Conservation (phyloP, 2,797 vertebrate genomes). For the Microctenopoma lineatum region DNA sequence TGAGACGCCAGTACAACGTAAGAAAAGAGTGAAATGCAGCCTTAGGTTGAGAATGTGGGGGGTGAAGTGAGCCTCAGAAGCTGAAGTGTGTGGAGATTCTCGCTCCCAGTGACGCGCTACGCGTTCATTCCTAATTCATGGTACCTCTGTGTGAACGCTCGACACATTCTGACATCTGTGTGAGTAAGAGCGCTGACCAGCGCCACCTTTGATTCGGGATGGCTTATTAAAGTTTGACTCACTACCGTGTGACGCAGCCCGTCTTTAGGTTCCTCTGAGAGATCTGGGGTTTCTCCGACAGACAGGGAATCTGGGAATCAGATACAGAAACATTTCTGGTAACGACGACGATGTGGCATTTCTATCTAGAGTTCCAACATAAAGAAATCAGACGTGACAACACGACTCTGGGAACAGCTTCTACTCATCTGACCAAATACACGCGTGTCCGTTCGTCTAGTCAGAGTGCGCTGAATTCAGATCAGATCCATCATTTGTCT, state of each 20-base stretch:
- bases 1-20: constrained; percentile 41
- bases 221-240: constrained; percentile 79
- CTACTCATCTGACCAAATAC: too few relatives aligned
- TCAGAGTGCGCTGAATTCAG: too few relatives aligned
- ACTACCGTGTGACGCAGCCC: constrained; percentile 63
- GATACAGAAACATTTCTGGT: too few relatives aligned
- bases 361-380: too few relatives aligned
- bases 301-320: too few relatives aligned
- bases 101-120: constrained; percentile 76
- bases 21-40: constrained; percentile 59
- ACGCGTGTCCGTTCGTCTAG: too few relatives aligned
- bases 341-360: too few relatives aligned
- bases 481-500: too few relatives aligned
- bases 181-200: constrained; percentile 63
- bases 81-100: constrained; percentile 58
- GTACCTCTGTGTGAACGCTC: constrained; percentile 43
- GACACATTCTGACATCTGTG: constrained; percentile 62
- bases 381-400: too few relatives aligned
- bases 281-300: too few relatives aligned
- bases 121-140: constrained; percentile 83
- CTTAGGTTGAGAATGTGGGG: constrained; percentile 33
- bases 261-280: constrained; percentile 30
- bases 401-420: too few relatives aligned
- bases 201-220: constrained; percentile 76
- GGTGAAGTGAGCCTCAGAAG: constrained; percentile 55